phyloP scores from a whole-genome alignment of 1,140 invertebrate genomes.

The Drosophila sturtevanti region DNA sequence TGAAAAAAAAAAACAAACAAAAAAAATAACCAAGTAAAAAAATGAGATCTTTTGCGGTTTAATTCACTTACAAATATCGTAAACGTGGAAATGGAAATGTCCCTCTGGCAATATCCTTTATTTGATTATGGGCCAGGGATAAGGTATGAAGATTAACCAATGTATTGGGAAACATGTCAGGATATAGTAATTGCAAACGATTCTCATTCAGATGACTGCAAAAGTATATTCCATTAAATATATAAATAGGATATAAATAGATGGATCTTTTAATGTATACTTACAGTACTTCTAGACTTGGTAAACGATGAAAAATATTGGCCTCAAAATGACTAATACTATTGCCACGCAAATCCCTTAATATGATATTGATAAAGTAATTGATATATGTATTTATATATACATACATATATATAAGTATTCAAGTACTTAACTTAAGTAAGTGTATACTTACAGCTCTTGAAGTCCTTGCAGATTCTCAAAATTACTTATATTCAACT shows the following conservation, averaged over 20 bases:
- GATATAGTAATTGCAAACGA: conserved; percentile 42
- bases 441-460: conserved; percentile 82
- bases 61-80: conserved; percentile 72
- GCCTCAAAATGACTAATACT: conserved; percentile 67
- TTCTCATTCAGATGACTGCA: conserved; percentile 75
- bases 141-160: conserved; percentile 73
- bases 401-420: background rate
- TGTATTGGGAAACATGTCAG: conserved; percentile 62
- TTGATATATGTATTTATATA: background rate
- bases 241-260: background rate
- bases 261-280: conserved; percentile 32
- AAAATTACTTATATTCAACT: conserved; percentile 65
- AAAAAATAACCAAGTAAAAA: no score
- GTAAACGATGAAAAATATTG: conserved; percentile 65
- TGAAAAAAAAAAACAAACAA: conserved; percentile 37
- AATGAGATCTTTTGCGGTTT: conserved; percentile 29
- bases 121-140: conserved; percentile 81
- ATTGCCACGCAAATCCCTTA: conserved; percentile 83
- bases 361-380: background rate
- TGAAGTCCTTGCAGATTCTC: conserved; percentile 64
- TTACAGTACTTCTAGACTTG: conserved; percentile 82
- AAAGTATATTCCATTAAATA: background rate
- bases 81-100: conserved; percentile 70
- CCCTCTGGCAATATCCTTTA: conserved; percentile 61
- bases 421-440: background rate